phyloP scores from a whole-genome alignment of 1,140 invertebrate species.

The Notospermus geniculatus region DNA sequence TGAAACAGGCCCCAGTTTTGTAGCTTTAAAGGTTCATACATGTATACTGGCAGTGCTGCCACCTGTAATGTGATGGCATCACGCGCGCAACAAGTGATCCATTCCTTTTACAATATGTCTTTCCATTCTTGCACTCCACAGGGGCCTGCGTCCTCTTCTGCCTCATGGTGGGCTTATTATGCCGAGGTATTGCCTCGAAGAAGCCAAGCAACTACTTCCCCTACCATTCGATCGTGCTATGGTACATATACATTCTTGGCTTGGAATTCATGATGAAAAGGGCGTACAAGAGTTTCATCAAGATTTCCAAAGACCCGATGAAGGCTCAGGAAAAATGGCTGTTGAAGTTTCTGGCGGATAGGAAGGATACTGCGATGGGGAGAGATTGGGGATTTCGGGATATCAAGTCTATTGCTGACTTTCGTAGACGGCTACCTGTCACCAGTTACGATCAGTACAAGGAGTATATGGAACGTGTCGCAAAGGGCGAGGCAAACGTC shows the following conservation, averaged over 20 bases:
- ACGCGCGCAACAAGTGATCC: no score
- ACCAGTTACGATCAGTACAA: neutral
- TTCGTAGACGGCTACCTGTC: neutral
- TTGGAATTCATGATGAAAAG: neutral
- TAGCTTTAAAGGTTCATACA: no score
- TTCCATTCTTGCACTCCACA: neutral
- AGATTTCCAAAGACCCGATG: neutral
- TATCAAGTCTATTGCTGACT: neutral
- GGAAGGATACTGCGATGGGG: neutral
- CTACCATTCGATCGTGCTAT: neutral
- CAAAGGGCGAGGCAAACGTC: neutral
- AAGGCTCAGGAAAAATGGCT: neutral
- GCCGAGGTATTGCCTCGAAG: neutral
- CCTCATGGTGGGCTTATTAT: neutral
- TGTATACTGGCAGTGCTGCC: no score
- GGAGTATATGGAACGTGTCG: neutral
- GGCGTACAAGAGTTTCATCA: neutral
- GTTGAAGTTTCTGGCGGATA: neutral
- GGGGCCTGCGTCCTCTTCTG: neutral
- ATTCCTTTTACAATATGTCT: no score
- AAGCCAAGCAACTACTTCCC: neutral
- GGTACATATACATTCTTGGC: no score
- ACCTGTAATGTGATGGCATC: no score
- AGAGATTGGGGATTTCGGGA: neutral
- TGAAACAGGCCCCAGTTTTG: no score